Percentiles rank a stretch among this genome's conserved stretches.
Conservation (phyloP, 2,113 vertebrate species). For the Pluvialis apricaria region DNA sequence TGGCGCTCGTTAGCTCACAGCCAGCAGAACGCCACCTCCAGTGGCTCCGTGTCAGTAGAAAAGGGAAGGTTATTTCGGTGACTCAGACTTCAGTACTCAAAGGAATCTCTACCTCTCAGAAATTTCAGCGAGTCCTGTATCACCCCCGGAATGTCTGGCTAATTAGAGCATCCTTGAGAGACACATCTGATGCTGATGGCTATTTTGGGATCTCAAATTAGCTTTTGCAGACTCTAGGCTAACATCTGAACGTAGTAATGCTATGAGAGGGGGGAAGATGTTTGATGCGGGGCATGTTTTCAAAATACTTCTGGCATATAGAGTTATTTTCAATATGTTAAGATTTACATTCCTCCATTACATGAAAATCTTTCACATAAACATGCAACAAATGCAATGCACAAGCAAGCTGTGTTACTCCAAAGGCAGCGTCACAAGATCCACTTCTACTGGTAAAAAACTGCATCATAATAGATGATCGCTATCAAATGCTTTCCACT, state of each 20-base stretch:
- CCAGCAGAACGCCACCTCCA: not conserved
- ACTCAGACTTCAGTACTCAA: not conserved
- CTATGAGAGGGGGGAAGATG: not conserved
- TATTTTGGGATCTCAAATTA: not conserved
- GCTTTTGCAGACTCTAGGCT: not conserved
- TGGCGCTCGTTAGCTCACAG: not conserved
- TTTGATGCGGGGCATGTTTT: not conserved
- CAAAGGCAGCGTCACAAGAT: not conserved
- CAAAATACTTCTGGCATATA: not conserved
- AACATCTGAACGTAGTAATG: not conserved
- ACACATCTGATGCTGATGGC: not conserved
- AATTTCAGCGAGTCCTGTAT: not conserved
- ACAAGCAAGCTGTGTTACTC: not conserved
- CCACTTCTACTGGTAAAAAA: not conserved
- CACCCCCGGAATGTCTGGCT: not conserved
- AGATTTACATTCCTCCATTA: not conserved
- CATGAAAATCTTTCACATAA: not conserved
- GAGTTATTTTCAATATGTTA: not conserved
- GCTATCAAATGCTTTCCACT: slow-evolving; percentile 18
- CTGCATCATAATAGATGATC: not conserved
- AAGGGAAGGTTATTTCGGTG: not conserved
- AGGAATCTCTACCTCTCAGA: not conserved
- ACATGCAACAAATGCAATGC: not conserved
- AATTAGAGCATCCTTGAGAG: not conserved
- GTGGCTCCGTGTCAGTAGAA: not conserved